phyloP scores from a whole-genome alignment of 2,113 vertebrate genomes.

The Plestiodon gilberti region DNA sequence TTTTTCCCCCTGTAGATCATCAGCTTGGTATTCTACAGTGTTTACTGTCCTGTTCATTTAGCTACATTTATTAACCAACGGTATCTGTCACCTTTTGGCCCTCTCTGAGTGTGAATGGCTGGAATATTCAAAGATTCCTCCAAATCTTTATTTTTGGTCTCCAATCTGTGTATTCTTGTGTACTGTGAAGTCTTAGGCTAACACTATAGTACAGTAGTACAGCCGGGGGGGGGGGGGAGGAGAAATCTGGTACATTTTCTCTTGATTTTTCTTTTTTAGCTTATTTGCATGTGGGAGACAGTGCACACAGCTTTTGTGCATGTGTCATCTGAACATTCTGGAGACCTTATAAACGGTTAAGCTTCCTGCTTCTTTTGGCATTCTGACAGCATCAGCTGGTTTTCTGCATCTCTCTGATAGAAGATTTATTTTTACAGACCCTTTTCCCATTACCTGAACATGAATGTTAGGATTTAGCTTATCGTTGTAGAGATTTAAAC shows the following conservation, averaged over 20 bases:
- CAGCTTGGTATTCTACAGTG: no score
- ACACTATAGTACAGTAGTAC: conserved; percentile 10
- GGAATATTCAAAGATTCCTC: conserved; percentile 15
- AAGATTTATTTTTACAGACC: conserved; percentile 13
- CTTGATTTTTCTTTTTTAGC: conserved; percentile 57
- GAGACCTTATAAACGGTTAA: not conserved
- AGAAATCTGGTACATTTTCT: not conserved
- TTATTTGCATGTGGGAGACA: conserved; percentile 33
- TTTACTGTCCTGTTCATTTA: no score
- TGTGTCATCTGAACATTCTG: conserved; percentile 25
- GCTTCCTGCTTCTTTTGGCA: conserved; percentile 16
- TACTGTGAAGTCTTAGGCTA: conserved; percentile 57
- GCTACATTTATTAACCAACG: no score
- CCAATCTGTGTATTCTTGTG: conserved; percentile 46
- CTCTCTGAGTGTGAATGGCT: not conserved
- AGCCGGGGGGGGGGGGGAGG: conserved; percentile 15
- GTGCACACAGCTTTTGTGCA: conserved; percentile 35
- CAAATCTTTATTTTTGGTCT: conserved; percentile 44
- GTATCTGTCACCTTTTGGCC: no score
- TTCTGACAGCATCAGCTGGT: conserved; percentile 17
- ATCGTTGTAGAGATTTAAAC: conserved; percentile 28
- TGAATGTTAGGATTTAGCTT: not conserved
- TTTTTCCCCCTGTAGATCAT: no score
- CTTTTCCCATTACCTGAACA: not conserved
- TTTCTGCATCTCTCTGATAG: not conserved